These are phyloP conservation scores for Semaprochilodus insignis DNA, from an alignment of 2,797 vertebrate genomes.

Conservation along the genomic window DNA sequence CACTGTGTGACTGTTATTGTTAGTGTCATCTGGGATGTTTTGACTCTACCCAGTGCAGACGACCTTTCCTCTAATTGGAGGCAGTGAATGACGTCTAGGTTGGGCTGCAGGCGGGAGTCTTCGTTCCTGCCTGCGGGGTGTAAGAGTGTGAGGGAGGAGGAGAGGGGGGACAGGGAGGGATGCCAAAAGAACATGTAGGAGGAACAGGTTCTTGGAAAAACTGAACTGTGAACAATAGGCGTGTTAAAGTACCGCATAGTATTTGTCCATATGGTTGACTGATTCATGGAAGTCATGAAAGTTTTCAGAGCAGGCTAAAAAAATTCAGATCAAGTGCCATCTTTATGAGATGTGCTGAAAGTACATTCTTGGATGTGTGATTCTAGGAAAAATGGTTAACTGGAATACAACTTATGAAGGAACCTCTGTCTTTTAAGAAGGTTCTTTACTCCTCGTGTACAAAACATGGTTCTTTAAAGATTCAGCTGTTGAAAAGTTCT, in stretches of 20 bases:
- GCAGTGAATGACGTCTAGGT: constrained; percentile 42
- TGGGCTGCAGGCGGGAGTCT: constrained; percentile 49
- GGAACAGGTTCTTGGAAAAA: constrained; percentile 37
- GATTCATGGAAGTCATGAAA: constrained; percentile 34
- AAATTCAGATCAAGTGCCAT: no score
- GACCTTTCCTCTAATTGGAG: constrained; percentile 74
- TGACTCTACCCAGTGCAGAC: constrained; percentile 31
- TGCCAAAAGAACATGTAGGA: not conserved
- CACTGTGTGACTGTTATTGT: constrained; percentile 49
- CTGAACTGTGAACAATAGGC: constrained; percentile 38
- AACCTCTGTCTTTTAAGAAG: no score
- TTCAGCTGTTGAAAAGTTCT: not conserved
- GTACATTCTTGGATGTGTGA: not conserved
- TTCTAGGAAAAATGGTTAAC: not conserved
- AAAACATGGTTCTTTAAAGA: not conserved
- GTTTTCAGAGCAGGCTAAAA: not conserved
- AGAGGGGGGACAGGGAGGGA: constrained; percentile 24
- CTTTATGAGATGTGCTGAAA: not conserved
- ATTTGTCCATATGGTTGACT: constrained; percentile 5
- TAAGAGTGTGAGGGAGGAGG: constrained; percentile 57
- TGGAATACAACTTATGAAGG: no score
- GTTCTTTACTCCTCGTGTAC: not conserved
- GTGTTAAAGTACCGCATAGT: not conserved
- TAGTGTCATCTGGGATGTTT: constrained; percentile 49
- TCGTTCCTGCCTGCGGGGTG: constrained; percentile 59